Base-by-base conservation (phyloP, 2,797 vertebrate genomes). In the Hippoglossus hippoglossus region DNA sequence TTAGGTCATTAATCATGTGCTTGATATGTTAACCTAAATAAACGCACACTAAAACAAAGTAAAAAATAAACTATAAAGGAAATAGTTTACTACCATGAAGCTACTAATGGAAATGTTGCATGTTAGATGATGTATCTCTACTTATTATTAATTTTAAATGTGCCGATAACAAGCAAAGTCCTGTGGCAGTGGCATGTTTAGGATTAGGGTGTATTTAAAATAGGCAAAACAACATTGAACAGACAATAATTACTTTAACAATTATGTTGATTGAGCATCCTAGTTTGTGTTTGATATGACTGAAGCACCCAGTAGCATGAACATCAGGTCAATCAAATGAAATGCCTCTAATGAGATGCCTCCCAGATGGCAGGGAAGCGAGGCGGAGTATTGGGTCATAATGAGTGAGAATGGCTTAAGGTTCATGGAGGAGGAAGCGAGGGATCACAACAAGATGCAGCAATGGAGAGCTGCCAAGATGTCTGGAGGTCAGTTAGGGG, bases 271-370 rank as follows among this genome's bases (percentile, higher is more conserved):
- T 5, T 16, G 44, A 16, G 18, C 44, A 16, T 46, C 44, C 44
- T 16, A 19, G 44, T 13, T 18, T 11, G 41, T 18, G 41, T 46
- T 46, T 75, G 57, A 74, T 46, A 53, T 57, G 22, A 64, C 54
- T 46, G 67, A 64, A 75, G 60, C 46, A 63, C 67, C 72, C 64
- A 58, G 22, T 47, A 22, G 41, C 24, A 25, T 71, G 76, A 78
- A 86, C 82, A 80, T 84, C 83, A 84, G 85, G 71, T 75, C 88
- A 82, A 80, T 84, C 75, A 84, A 83, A 85, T 83, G 65, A 83
- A 58, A 53, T 25, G 58, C 24, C 0, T 55, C 44, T 79, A 87
- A 88, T 81, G 75, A 83, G 82, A 85, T 70, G 73, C 75, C 28
- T 71, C 76, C 72, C 86, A 81, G 85, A 77, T 77, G 87, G 80